Evolutionary conservation across 2,888 invertebrate species (phyloP), one percentile per base, ranked within the genome.

Genomic region (Microdon myrmicae): DNA sequence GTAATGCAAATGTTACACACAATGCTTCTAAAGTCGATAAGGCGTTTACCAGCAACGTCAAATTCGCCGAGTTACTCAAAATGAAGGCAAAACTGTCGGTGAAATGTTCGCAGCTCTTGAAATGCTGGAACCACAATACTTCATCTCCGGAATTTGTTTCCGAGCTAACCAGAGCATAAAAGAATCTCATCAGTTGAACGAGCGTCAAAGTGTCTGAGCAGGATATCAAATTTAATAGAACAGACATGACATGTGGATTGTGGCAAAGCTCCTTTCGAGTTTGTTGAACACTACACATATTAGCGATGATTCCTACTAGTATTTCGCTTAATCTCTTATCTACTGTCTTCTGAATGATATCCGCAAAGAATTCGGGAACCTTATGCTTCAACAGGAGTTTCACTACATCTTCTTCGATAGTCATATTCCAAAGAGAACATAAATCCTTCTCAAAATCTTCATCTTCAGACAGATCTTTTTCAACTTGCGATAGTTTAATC

Each of bases 391-490:
- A 78, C 7, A 93, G 79, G 72, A 88, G 87, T 28, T 83, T 72
- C 6, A 90, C 89, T 0, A 93, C 88, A 72, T 90, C 91, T 67
- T 85, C 83, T 69, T 92, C 90, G 0, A 87, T 83, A 0, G 92
- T 89, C 90, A 92, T 92, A 69, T 93, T 92, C 93, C 93, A 93
- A 0, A 93, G 75, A 4, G 86, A 85, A 72, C 90, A 90, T 23
- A 92, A 81, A 71, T 91, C 88, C 14, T 84, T 84, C 80, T 92
- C 92, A 35, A 90, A 80, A 1, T 85, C 80, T 54, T 85, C 82
- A 44, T 83, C 82, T 6, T 72, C 70, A 5, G 67, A 59, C 74
- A 85, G 83, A 29, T 85, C 79, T 68, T 85, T 82, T 41, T 86
- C 83, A 25, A 82, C 72, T 71, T 85, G 81, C 1, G 83, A 83